Conservation (phyloP, 2,797 vertebrate species). For the Sebastes variabilis region DNA sequence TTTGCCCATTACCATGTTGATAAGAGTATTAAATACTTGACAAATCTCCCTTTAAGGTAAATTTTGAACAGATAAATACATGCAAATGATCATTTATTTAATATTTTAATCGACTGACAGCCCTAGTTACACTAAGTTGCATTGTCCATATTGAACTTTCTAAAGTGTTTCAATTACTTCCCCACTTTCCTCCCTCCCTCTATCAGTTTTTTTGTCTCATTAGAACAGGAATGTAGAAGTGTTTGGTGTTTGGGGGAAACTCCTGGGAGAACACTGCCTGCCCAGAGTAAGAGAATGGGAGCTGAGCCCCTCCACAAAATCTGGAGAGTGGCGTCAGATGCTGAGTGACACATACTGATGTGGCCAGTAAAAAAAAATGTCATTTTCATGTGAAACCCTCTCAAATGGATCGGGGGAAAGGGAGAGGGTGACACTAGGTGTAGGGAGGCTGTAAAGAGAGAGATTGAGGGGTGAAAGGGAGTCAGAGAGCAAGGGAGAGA, state of each 20-base stretch:
- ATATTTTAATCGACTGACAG: too few species aligned
- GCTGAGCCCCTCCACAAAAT: slow-evolving; percentile 73
- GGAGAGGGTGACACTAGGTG: slow-evolving; percentile 51
- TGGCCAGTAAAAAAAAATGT: slow-evolving; percentile 83
- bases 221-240: slow-evolving; percentile 44
- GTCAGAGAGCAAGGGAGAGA: slow-evolving; percentile 14
- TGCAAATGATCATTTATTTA: too few species aligned
- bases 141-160: too few species aligned
- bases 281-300: slow-evolving; percentile 50
- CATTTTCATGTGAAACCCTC: slow-evolving; percentile 81
- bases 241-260: slow-evolving; percentile 8
- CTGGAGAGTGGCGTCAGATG: slow-evolving; percentile 74
- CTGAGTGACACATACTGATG: slow-evolving; percentile 85
- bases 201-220: slow-evolving; percentile 13
- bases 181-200: neutral
- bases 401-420: slow-evolving; percentile 72
- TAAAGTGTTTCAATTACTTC: neutral
- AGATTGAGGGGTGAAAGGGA: slow-evolving; percentile 54
- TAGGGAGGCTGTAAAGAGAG: slow-evolving; percentile 32
- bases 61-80: too few species aligned
- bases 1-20: too few species aligned
- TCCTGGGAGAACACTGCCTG: slow-evolving; percentile 64
- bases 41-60: too few species aligned
- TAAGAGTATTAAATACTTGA: too few species aligned
- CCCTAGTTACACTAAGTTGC: slow-evolving; percentile 16